These are phyloP conservation scores for Trichosurus vulpecula DNA, from an alignment of 2,797 vertebrate species.

Conservation along the genomic window DNA sequence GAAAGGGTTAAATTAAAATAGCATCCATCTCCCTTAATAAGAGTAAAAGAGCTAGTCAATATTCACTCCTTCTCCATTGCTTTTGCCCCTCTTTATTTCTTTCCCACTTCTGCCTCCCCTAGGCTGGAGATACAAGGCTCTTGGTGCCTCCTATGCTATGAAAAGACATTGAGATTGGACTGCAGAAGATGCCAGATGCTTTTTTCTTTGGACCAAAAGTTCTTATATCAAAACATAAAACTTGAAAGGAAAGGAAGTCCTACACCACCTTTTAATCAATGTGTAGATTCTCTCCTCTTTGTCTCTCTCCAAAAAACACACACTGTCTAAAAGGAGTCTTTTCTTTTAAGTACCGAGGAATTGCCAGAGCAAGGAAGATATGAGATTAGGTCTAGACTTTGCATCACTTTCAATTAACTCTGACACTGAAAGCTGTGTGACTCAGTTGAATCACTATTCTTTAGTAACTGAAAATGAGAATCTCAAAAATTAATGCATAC, in stretches of 20 bases:
- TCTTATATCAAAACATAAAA: constrained; percentile 9
- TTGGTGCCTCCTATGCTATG: background rate
- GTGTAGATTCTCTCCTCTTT: constrained; percentile 18
- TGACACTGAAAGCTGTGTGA: background rate
- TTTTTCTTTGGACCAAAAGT: constrained; percentile 38
- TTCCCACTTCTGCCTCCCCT: background rate
- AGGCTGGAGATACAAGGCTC: background rate
- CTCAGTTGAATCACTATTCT: background rate
- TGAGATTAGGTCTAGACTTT: background rate
- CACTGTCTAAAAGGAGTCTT: background rate
- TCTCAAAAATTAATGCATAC: background rate
- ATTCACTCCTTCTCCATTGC: background rate
- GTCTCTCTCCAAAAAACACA: background rate
- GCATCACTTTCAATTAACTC: background rate
- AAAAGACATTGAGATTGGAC: background rate
- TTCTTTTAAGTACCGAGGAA: constrained; percentile 2
- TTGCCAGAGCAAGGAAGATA: constrained; percentile 2
- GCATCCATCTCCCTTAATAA: constrained; percentile 1
- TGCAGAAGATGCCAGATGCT: background rate
- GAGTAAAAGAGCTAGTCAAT: constrained; percentile 25
- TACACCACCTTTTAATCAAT: constrained; percentile 16
- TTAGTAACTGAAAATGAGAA: constrained; percentile 5
- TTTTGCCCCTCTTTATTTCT: constrained; percentile 1
- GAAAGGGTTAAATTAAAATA: constrained; percentile 6
- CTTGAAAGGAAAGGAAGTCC: constrained; percentile 38